Evolutionary conservation across 2,113 vertebrate genomes (phyloP), one percentile per base, ranked within the genome.

Genomic region (Ivindomyrus marchei): DNA sequence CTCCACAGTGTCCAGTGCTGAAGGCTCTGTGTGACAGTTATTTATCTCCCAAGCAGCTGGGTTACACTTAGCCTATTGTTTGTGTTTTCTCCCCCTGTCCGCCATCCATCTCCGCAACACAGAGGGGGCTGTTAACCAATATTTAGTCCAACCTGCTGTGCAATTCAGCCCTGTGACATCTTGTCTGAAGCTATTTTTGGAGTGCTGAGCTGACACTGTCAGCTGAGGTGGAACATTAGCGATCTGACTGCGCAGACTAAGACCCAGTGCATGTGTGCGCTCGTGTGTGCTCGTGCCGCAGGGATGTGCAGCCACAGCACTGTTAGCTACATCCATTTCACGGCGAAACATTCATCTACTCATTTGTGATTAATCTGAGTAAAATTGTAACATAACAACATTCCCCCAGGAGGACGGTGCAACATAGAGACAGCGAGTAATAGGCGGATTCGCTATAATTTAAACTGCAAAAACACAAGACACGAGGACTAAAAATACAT

Each of bases 131-230:
- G 89, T 89, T 89, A 58, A 89, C 80, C 19, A 39, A 85, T 89
- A 89, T 89, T 89, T 89, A 89, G 89, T 62, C 89, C 80, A 85
- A 47, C 89, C 77, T 66, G 53, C 89, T 56, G 89, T 58, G 89
- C 77, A 84, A 80, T 88, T 84, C 74, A 39, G 49, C 24, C n/a
- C 88, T 42, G 77, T 45, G 74, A 56, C 77, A 85, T 89, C 80
- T 58, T 85, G 89, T 58, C 77, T 56, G 52, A 84, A 46, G 80
- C 80, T 89, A 89, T 89, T 85, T 89, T 49, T 89, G 77, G 89
- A 58, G 21, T 50, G 80, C 80, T 39, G 19, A 46, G 89, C 39
- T 58, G 52, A 31, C 89, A 47, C 56, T 58, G 80, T 85, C 50
- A 83, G 36, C 8, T 7, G 52, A 46, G 50, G 89, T 36, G 80